phyloP scores from a whole-genome alignment of 2,797 vertebrate genomes.

The Ceryle rudis region DNA sequence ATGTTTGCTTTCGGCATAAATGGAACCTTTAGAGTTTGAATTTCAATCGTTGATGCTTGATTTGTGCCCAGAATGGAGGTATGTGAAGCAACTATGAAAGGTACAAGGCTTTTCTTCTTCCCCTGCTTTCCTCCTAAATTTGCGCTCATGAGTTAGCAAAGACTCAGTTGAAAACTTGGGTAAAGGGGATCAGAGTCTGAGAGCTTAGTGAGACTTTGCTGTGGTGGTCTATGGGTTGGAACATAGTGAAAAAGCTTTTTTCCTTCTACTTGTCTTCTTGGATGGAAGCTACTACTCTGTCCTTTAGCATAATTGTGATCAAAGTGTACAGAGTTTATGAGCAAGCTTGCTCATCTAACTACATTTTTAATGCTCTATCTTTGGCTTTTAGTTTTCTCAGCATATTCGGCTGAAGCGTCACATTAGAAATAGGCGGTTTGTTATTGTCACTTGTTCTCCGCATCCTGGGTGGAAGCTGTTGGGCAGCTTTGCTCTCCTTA shows the following conservation, averaged over 20 bases:
- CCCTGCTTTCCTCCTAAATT: not conserved
- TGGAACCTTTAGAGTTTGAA: slow-evolving; percentile 12
- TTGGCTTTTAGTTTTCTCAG: not conserved
- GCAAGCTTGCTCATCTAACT: not conserved
- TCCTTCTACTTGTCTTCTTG: not conserved
- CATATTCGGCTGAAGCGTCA: not conserved
- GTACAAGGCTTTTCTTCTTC: not conserved
- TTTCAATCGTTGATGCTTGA: slow-evolving; percentile 9
- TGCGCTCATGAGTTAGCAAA: not conserved
- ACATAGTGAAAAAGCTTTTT: not conserved
- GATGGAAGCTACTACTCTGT: not conserved
- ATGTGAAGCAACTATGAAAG: not conserved
- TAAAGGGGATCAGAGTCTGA: not conserved
- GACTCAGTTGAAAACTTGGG: not conserved
- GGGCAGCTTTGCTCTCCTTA: not conserved
- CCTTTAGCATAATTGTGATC: not conserved
- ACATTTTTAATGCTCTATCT: not conserved
- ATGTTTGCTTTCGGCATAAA: slow-evolving; percentile 14
- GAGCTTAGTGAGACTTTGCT: not conserved
- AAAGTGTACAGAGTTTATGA: accelerated
- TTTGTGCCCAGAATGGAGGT: not conserved
- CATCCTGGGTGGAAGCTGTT: not conserved
- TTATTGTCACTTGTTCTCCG: not conserved
- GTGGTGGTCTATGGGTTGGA: not conserved
- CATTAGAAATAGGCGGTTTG: not conserved